Evolutionary conservation across 2,888 invertebrate genomes (phyloP), one percentile per base, ranked within the genome.

Genomic region (Cyrtodaria siliqua): DNA sequence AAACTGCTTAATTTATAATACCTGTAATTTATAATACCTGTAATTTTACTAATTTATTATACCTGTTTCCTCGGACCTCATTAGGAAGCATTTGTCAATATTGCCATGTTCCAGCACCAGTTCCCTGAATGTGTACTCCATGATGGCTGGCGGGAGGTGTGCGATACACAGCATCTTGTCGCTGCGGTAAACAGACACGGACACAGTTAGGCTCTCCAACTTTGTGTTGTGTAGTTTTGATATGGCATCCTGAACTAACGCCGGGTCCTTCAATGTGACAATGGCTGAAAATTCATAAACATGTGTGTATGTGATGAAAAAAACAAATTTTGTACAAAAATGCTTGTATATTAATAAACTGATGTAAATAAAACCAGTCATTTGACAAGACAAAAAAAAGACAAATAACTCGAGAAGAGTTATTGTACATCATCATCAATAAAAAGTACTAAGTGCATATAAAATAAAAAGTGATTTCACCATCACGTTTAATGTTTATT

Each of bases 141-240:
- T 92, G 85, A 93, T 93, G 67, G 89, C 84, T 2, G 90, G 86
- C 1, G 94, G 94, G 40, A 94, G 89, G 40, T 94, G 91, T 1
- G 94, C 94, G 4, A 94, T 91, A 85, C 94, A 94, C 18, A 94
- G 90, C 79, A 94, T 90, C 88, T 93, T 92, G 78, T 94, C 93
- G 14, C 93, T 93, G 4, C 92, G 91, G 18, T 93, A 93, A 18
- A 93, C 92, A 24, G 89, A 85, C 33, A 94, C 93, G 2, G 92
- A 90, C n/a, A 94, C 93, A 24, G 81, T 76, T 14, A 79, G 85
- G 26, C 84, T 87, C 50, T 87, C 81, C 26, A 91, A 79, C 53
- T 82, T 73, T 14, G 84, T 83, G 57, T 77, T 80, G 52, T 84
- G 71, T 26, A 90, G 75, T 60, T 84, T 78, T 4, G 62, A 59